A percentile compares a stretch with the other conserved stretches of the same genome.
These are phyloP conservation scores for Actias luna DNA, from an alignment of 2,888 invertebrate species.

Conservation along the genomic window DNA sequence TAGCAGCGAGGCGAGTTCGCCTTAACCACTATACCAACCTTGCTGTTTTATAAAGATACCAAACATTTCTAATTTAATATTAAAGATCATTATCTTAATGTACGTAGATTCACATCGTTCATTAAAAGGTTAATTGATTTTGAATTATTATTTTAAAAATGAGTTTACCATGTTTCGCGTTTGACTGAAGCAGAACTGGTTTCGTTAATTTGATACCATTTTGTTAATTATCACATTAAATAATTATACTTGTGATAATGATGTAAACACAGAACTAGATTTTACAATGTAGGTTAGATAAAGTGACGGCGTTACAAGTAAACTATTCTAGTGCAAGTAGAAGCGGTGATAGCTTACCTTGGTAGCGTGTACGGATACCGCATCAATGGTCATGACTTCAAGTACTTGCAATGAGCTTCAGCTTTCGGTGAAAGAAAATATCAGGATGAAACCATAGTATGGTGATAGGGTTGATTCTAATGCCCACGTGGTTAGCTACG, in stretches of 20 bases:
- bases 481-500: too few species aligned
- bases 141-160: background rate
- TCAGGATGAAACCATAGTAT: too few species aligned
- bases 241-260: background rate
- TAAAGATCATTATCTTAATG: background rate
- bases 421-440: too few species aligned
- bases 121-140: background rate
- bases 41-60: background rate
- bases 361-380: background rate
- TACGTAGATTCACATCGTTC: background rate
- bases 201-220: constrained; percentile 4
- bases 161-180: background rate
- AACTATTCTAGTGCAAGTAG: too few species aligned
- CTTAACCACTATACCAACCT: too few species aligned
- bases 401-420: too few species aligned
- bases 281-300: background rate
- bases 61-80: too few species aligned
- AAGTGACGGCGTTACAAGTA: background rate
- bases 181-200: background rate
- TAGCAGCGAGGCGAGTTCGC: too few species aligned
- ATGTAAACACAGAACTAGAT: background rate
- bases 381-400: too few species aligned
- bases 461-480: too few species aligned
- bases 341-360: background rate
- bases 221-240: background rate